Evolutionary conservation across 2,113 vertebrate genomes (phyloP), one percentile per base, ranked within the genome.

Genomic region (Sturnus vulgaris): DNA sequence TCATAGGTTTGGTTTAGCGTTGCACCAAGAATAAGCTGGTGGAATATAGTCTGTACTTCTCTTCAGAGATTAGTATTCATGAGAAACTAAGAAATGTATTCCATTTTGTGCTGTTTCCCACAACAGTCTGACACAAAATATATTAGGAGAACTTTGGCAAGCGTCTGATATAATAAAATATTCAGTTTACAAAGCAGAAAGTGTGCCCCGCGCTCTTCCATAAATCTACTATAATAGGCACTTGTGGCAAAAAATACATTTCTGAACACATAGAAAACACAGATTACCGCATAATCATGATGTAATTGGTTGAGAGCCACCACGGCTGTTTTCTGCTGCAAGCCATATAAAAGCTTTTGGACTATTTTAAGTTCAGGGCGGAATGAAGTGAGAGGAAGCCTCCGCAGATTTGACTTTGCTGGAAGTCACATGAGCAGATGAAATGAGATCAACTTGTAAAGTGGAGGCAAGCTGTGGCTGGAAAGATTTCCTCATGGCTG

Each of bases 331-430:
- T 90, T 93, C 88, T 95, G 82, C 86, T 95, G 88, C 49, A 23
- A 92, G 90, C 53, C 40, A 27, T 94, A 66, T 90, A 83, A 86
- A 93, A 93, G 68, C n/a, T 14, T 78, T 88, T 46, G 57, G 71
- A 53, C 94, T 93, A 96, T 97, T 95, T 97, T 86, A 92, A 88
- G 82, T 82, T 84, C 52, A 28, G 82, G 82, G 87, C 4, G 4
- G 95, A 96, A 96, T 96, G 90, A 96, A 97, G 96, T 93, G 94
- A 97, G 93, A 93, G 80, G 94, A 97, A 97, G 94, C 94, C 95
- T 95, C 95, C 3, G 0, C 96, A 96, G 95, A 96, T 94, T 96
- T 93, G n/a, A 79, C 86, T 95, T 96, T 96, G 86, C 94, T 96
- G 93, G 93, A 97, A 96, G 95, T 97, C 96, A 97, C 93, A 88